Percentiles rank a stretch among this genome's conserved stretches.
Evolutionary conservation across 2,888 invertebrate genomes (phyloP).

Genomic region (Lottia gigantea): DNA sequence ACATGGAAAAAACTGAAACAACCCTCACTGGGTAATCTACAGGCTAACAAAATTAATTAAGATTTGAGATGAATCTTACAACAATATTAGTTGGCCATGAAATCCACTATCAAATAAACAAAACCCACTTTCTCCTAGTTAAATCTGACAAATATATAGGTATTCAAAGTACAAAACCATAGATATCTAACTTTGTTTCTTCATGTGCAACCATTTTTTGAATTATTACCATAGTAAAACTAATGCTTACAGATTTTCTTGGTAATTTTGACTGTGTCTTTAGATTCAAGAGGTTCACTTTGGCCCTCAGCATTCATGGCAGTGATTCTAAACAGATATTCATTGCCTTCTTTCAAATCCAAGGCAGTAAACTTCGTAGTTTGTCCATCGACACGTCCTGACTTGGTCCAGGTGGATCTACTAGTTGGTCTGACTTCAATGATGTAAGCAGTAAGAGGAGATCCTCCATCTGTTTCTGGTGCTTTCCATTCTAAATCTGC

Average conservation of each 20-base stretch:
- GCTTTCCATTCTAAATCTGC: slow-evolving; percentile 76
- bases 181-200: too few relatives aligned
- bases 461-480: slow-evolving; percentile 65
- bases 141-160: background rate
- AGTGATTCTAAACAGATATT: slow-evolving; percentile 87
- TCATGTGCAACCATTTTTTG: too few relatives aligned
- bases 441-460: slow-evolving; percentile 60
- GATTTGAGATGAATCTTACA: too few relatives aligned
- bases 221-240: background rate
- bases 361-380: slow-evolving; percentile 63
- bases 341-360: slow-evolving; percentile 80
- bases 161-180: background rate
- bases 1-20: too few relatives aligned
- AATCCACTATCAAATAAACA: too few relatives aligned
- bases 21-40: too few relatives aligned
- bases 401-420: slow-evolving; percentile 82
- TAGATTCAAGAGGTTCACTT: slow-evolving; percentile 76
- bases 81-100: too few relatives aligned
- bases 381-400: slow-evolving; percentile 60
- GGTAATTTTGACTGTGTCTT: slow-evolving; percentile 44
- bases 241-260: slow-evolving; percentile 52
- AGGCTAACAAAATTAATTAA: too few relatives aligned
- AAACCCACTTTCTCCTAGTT: too few relatives aligned
- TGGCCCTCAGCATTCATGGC: slow-evolving; percentile 87
- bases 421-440: slow-evolving; percentile 77